Conservation (phyloP, 2,797 vertebrate species). For the Oreonectes daqikongensis region DNA sequence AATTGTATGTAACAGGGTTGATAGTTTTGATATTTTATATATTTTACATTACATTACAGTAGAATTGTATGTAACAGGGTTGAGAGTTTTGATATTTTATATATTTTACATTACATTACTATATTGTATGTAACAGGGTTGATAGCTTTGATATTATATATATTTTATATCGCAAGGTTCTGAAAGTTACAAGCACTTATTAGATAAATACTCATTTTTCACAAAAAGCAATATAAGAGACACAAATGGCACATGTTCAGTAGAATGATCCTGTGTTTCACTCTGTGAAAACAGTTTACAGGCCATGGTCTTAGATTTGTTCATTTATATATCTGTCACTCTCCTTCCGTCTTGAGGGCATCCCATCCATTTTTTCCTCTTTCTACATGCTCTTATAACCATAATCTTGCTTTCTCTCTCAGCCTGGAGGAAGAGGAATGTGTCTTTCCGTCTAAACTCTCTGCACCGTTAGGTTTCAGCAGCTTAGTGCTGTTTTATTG, state of each 20-base stretch:
- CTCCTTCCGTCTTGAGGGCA: neutral
- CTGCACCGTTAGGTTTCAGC: neutral
- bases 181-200: no score
- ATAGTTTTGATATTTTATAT: no score
- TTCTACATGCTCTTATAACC: neutral
- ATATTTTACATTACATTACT: no score
- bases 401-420: conserved; percentile 15
- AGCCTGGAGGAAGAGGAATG: conserved; percentile 17
- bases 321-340: neutral
- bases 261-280: neutral
- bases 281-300: conserved; percentile 16
- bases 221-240: neutral
- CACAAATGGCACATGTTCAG: neutral
- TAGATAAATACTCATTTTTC: neutral
- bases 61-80: no score
- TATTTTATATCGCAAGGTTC: no score
- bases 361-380: neutral
- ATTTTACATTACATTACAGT: no score
- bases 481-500: conserved; percentile 3
- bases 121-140: neutral
- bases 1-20: no score
- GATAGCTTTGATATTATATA: neutral
- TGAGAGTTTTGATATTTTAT: no score
- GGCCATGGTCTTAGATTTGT: neutral
- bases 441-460: conserved; percentile 1